phyloP scores from a whole-genome alignment of 2,113 vertebrate species.

The Octodon degus region DNA sequence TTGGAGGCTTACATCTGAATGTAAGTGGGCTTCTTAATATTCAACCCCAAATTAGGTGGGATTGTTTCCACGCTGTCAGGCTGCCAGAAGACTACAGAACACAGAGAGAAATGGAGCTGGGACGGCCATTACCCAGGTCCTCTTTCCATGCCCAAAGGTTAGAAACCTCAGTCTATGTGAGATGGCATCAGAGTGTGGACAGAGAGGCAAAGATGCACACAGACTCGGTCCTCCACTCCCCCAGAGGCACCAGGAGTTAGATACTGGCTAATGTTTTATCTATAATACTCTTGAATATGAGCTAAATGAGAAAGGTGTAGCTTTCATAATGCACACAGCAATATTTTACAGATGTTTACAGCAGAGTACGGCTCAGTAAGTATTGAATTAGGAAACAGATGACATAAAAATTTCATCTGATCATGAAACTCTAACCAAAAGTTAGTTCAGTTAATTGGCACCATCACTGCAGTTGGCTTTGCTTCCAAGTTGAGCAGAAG shows the following conservation, averaged over 20 bases:
- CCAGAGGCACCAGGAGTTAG: neutral
- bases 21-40: neutral
- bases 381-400: neutral
- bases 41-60: neutral
- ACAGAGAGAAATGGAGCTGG: neutral
- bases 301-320: neutral
- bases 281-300: neutral
- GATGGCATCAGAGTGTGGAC: neutral
- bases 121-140: neutral
- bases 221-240: neutral
- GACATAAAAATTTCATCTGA: neutral
- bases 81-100: neutral
- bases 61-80: neutral
- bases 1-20: neutral
- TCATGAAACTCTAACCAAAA: neutral
- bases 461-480: neutral
- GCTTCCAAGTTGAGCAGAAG: neutral
- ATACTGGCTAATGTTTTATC: neutral
- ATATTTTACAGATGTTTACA: neutral
- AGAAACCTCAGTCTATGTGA: slow-evolving; percentile 11
- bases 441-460: neutral
- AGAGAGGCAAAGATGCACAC: neutral
- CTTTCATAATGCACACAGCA: neutral
- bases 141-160: neutral
- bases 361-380: neutral